These are phyloP conservation scores for Prosopocoilus inquinatus DNA, from an alignment of 2,888 invertebrate species.

Conservation along the genomic window DNA sequence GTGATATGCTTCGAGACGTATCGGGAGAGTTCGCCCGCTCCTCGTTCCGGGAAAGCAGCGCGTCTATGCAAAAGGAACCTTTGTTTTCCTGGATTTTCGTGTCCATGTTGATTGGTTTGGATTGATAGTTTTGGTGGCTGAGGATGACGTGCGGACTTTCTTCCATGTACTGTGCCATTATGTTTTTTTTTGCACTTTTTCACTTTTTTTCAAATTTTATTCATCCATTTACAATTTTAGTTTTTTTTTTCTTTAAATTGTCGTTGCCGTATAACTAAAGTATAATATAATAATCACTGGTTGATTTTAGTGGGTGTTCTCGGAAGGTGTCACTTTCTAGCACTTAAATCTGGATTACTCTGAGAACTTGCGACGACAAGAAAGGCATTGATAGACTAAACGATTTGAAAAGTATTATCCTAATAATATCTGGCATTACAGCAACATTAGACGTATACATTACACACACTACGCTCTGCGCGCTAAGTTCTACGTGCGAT, in stretches of 20 bases:
- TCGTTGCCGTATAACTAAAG: no score
- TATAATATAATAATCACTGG: no score
- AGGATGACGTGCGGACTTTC: slow-evolving; percentile 33
- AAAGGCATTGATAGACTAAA: slow-evolving; percentile 49
- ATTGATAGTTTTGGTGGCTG: slow-evolving; percentile 31
- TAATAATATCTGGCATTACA: slow-evolving; percentile 53
- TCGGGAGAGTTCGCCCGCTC: slow-evolving; percentile 41
- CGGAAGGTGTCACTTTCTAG: no score
- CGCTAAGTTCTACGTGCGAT: slow-evolving; percentile 38
- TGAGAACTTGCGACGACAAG: slow-evolving; percentile 27
- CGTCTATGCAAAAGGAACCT: slow-evolving; percentile 87
- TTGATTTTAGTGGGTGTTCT: no score
- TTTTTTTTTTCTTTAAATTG: no score
- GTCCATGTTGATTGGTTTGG: slow-evolving; percentile 43
- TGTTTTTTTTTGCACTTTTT: not conserved
- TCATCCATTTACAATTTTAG: no score
- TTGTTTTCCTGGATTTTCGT: slow-evolving; percentile 49
- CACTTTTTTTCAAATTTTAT: no score
- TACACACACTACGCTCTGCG: slow-evolving; percentile 48
- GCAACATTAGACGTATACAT: slow-evolving; percentile 51
- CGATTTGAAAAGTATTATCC: slow-evolving; percentile 53
- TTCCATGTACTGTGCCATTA: slow-evolving; percentile 42
- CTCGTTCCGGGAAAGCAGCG: slow-evolving; percentile 64
- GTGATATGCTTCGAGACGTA: slow-evolving; percentile 47
- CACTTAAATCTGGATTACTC: no score